phyloP scores from a whole-genome alignment of 1,140 invertebrate genomes.

The Zaprionus capensis region DNA sequence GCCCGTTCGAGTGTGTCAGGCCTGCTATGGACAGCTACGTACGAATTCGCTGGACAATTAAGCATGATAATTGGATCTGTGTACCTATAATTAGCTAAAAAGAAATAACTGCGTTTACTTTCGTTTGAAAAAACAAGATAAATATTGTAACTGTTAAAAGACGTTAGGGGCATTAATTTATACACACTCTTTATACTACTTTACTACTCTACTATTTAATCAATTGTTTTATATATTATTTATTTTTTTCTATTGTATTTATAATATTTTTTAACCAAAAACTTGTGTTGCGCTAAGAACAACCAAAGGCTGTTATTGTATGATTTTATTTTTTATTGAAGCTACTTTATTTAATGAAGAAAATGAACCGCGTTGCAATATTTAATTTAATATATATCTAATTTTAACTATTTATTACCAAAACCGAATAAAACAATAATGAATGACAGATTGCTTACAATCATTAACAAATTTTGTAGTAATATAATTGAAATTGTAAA shows the following conservation, averaged over 20 bases:
- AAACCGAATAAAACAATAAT: conserved; percentile 49
- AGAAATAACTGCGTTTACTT: conserved; percentile 35
- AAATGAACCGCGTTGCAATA: conserved; percentile 62
- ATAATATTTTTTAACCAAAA: conserved; percentile 56
- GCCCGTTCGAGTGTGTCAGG: conserved; percentile 95
- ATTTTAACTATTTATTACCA: conserved; percentile 65
- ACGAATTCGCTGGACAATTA: conserved; percentile 76
- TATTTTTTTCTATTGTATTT: conserved; percentile 42
- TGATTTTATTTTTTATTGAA: conserved; percentile 70
- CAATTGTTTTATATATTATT: conserved; percentile 22
- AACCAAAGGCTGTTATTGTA: conserved; percentile 76
- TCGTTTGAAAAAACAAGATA: conserved; percentile 15
- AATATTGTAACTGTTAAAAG: conserved; percentile 40
- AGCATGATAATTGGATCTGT: not conserved
- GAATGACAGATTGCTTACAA: conserved; percentile 43
- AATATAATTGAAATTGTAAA: conserved; percentile 46
- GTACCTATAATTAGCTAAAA: conserved; percentile 10
- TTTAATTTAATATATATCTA: conserved; percentile 56
- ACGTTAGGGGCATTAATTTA: conserved; percentile 56
- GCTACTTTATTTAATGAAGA: conserved; percentile 42
- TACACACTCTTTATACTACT: conserved; percentile 5
- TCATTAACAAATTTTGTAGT: conserved; percentile 68
- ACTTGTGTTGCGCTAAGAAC: conserved; percentile 52
- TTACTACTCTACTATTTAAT: conserved; percentile 35
- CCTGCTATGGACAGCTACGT: conserved; percentile 87